These are phyloP conservation scores for Plagiodera versicolora DNA, from an alignment of 2,888 invertebrate genomes.

Conservation along the genomic window DNA sequence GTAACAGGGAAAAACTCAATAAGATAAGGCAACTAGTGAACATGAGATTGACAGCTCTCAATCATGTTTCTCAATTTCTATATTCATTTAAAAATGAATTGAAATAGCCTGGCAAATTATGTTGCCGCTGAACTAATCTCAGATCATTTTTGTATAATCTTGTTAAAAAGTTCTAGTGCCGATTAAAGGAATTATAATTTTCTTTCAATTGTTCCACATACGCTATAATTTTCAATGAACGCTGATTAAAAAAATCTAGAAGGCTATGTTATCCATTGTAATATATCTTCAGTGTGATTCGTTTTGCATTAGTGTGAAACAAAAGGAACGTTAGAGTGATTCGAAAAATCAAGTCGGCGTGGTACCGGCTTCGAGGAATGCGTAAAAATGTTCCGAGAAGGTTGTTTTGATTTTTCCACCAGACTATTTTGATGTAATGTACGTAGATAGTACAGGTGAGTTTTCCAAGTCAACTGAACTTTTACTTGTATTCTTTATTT, in stretches of 20 bases:
- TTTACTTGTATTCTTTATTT: too few species aligned
- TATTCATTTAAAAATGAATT: too few species aligned
- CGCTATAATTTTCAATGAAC: neutral
- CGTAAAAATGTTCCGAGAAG: conserved; percentile 1
- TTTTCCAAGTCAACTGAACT: neutral
- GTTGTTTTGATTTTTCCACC: neutral
- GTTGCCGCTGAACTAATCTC: too few species aligned
- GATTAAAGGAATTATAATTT: too few species aligned
- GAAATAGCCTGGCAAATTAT: too few species aligned
- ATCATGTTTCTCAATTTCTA: too few species aligned
- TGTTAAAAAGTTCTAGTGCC: too few species aligned
- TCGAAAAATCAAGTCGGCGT: conserved; percentile 26
- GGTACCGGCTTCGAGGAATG: conserved; percentile 20
- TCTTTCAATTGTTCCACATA: too few species aligned
- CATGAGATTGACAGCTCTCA: too few species aligned
- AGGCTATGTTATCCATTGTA: neutral
- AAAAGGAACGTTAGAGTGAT: conserved; percentile 11
- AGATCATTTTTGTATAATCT: too few species aligned
- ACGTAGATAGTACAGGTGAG: conserved; percentile 33
- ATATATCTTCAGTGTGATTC: neutral
- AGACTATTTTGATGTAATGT: conserved; percentile 30
- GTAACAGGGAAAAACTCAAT: too few species aligned
- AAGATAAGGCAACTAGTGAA: too few species aligned
- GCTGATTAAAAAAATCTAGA: neutral
- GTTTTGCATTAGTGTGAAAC: conserved; percentile 14